Evolutionary conservation across 2,888 invertebrate genomes (phyloP).

Genomic region (Auanema freiburgensis): DNA sequence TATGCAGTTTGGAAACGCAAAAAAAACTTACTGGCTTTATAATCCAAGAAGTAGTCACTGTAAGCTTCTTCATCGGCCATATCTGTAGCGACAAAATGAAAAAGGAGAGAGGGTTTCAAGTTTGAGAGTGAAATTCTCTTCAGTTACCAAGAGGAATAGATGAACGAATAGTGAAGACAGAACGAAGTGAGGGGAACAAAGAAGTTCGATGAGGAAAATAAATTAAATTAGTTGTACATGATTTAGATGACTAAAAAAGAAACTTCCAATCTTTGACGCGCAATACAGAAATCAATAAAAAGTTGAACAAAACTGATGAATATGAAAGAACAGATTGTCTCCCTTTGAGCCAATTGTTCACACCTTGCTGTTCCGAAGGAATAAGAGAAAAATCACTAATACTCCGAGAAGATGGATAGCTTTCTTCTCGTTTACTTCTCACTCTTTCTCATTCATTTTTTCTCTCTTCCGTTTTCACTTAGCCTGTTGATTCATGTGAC

Average conservation of each 20-base stretch:
- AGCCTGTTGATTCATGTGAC: too few relatives aligned
- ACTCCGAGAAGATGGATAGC: too few relatives aligned
- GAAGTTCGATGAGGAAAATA: too few relatives aligned
- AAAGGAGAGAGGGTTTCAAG: not conserved
- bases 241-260: not conserved
- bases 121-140: not conserved
- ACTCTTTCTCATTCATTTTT: too few relatives aligned
- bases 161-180: too few relatives aligned
- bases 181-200: too few relatives aligned
- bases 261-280: constrained; percentile 4
- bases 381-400: constrained; percentile 1
- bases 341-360: not conserved
- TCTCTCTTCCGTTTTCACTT: too few relatives aligned
- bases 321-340: constrained; percentile 2
- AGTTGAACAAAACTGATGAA: constrained; percentile 5
- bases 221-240: too few relatives aligned
- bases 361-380: constrained; percentile 2
- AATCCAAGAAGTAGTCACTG: constrained; percentile 54
- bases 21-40: constrained; percentile 38
- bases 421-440: too few relatives aligned
- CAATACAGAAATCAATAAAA: constrained; percentile 3
- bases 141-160: not conserved
- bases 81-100: constrained; percentile 12
- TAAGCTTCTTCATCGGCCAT: constrained; percentile 33
- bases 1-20: not conserved